Evolutionary conservation across 2,113 vertebrate species (phyloP).

Genomic region (Carollia perspicillata): DNA sequence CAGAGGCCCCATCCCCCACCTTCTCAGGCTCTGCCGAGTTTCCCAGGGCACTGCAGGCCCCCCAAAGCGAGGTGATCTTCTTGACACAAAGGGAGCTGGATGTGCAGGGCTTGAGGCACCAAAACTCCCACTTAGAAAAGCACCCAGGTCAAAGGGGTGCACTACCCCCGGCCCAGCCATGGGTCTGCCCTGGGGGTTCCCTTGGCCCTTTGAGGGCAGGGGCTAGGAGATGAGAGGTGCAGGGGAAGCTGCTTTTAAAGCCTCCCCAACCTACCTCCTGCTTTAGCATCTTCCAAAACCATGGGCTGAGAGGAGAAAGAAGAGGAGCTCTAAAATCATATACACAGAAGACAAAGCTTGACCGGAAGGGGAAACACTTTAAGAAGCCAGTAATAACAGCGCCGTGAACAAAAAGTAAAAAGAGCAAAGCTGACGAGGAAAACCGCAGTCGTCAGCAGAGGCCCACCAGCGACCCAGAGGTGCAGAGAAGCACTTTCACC

Average conservation of each 20-base stretch:
- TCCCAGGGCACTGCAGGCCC: neutral
- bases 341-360: constrained; percentile 33
- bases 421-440: constrained; percentile 20
- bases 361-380: constrained; percentile 37
- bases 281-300: neutral
- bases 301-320: neutral
- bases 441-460: constrained; percentile 15
- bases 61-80: neutral
- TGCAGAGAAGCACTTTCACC: constrained; percentile 8
- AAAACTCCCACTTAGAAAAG: neutral
- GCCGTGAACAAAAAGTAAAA: neutral
- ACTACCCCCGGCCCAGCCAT: neutral
- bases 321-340: neutral
- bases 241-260: neutral
- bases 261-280: neutral
- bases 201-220: neutral
- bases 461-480: constrained; percentile 14
- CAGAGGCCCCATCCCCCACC: neutral
- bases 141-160: neutral
- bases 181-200: neutral
- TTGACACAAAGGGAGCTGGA: neutral
- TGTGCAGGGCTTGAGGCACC: neutral
- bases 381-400: constrained; percentile 29
- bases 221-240: neutral
- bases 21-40: neutral